Evolutionary conservation across 2,797 vertebrate species (phyloP).

Genomic region (Chelmon rostratus): DNA sequence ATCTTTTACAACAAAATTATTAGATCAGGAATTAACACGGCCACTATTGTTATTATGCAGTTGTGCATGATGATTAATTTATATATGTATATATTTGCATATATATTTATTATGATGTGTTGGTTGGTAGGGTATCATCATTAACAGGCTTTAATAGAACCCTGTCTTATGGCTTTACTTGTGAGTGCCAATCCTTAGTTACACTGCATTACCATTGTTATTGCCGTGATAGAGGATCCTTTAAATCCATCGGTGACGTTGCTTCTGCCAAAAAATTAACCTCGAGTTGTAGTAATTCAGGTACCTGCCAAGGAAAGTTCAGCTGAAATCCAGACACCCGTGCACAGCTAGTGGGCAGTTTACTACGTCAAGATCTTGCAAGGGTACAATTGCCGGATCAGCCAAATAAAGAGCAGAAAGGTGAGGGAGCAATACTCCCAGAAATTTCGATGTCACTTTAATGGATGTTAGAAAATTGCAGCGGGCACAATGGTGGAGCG

Average conservation of each 20-base stretch:
- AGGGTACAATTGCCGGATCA: not conserved
- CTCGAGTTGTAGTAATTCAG: not conserved
- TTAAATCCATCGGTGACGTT: conserved; percentile 14
- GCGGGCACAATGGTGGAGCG: not conserved
- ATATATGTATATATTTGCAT: no score
- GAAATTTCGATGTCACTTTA: conserved; percentile 8
- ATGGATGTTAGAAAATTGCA: conserved; percentile 3
- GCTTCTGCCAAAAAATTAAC: not conserved
- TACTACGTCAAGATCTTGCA: conserved; percentile 7
- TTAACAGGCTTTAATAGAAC: not conserved
- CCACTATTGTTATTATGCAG: conserved; percentile 26
- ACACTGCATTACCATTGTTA: not conserved
- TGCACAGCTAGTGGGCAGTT: not conserved
- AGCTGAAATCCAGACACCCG: not conserved
- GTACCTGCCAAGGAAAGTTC: conserved; percentile 5
- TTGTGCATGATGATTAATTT: conserved; percentile 28
- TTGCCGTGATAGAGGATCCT: conserved; percentile 3
- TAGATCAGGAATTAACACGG: conserved; percentile 46
- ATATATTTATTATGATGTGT: conserved; percentile 27
- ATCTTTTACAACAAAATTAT: conserved; percentile 41
- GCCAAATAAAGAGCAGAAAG: conserved; percentile 11
- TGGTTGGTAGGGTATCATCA: conserved; percentile 25
- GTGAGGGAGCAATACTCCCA: not conserved
- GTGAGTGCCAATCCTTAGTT: not conserved
- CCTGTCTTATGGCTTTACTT: not conserved